Evolutionary conservation across 2,888 invertebrate genomes (phyloP), one percentile per base, ranked within the genome.

Genomic region (Liodrosophila aerea): DNA sequence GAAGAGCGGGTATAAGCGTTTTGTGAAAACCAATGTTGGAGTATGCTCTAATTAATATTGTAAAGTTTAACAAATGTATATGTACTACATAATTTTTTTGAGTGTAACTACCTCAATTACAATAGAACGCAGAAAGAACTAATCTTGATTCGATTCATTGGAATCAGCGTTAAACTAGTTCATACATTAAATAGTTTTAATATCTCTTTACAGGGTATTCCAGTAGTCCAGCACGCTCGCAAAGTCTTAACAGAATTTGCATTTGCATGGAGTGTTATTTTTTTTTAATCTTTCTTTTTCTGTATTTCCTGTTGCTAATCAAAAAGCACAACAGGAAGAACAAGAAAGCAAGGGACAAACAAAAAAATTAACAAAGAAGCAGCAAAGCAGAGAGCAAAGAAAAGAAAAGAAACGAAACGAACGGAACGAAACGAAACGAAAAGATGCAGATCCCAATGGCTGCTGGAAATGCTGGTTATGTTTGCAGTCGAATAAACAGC

Each of bases 401-500:
- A 47, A 15, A 13, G 29, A 39, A 13, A 27, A 31, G 0, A 1
- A 13, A 8, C 8, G 18, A 16, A 7, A 8, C 5, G 22, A 4
- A 22, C 3, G 22, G 22, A 37, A 33, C 13, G 50, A 43, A 58
- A 51, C 39, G 43, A 37, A 64, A 68, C 46, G 22, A 58, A 68
- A 63, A 58, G 58, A 58, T 50, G 41, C 63, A 53, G 63, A 63
- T 69, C 53, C 67, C 64, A 68, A 50, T 69, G 52, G 52, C 36
- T 58, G 57, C 41, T 27, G 64, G 36, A 54, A 64, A 56, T 69
- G 62, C 64, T 70, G 80, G 84, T 76, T 83, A 73, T 78, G 84
- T 80, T 78, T 78, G 78, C 84, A 83, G 81, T 78, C 84, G 78
- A 83, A 83, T 78, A 78, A 83, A 78, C 84, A 78, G 84, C 78